Evolutionary conservation across 2,797 vertebrate species (phyloP).

Genomic region (Smutsia gigantea): DNA sequence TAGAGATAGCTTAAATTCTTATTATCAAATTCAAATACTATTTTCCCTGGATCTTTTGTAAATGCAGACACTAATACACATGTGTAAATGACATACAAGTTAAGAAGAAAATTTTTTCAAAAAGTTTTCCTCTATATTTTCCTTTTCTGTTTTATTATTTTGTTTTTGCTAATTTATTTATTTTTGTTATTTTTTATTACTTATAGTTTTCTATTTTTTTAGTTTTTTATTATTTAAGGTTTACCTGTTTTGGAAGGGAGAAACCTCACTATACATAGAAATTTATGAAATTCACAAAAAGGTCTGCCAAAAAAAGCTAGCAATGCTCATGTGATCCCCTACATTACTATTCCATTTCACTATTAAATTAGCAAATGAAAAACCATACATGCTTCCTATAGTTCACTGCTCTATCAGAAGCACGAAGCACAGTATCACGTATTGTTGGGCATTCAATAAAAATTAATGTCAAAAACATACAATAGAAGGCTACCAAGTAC

Average conservation of each 20-base stretch:
- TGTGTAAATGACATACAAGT: not conserved
- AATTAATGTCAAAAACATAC: not conserved
- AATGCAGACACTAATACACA: not conserved
- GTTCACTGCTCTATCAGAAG: not conserved
- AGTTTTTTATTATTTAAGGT: not conserved
- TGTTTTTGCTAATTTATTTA: not conserved
- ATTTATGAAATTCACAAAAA: not conserved
- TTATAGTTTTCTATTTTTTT: not conserved
- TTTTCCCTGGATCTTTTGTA: not conserved
- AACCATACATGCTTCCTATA: not conserved
- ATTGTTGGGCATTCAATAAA: not conserved
- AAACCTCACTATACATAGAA: not conserved
- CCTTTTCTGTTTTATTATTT: not conserved
- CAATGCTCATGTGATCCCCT: not conserved
- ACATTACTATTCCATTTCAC: not conserved
- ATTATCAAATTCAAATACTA: not conserved
- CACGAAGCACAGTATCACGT: too few relatives aligned
- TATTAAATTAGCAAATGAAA: not conserved
- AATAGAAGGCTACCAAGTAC: not conserved
- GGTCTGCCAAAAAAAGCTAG: not conserved
- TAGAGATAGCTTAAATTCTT: not conserved
- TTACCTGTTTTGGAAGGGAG: not conserved
- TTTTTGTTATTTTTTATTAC: not conserved
- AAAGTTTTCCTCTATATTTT: not conserved
- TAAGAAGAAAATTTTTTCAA: not conserved